phyloP scores from a whole-genome alignment of 2,888 invertebrate species.

The Strigamia crassipes region DNA sequence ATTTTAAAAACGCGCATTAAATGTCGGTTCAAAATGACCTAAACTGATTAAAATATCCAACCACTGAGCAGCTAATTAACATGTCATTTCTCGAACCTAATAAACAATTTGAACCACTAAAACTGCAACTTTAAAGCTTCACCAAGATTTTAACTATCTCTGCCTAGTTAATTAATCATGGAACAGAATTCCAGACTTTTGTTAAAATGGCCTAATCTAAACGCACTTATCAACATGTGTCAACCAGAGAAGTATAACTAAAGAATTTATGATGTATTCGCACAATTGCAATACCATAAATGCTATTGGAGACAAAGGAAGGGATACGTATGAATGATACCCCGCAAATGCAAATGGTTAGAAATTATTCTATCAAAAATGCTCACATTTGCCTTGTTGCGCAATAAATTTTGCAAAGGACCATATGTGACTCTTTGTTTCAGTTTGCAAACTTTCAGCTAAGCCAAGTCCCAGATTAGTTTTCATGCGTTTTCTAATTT shows the following conservation, averaged over 20 bases:
- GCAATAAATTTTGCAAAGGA: not conserved
- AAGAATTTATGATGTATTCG: conserved; percentile 26
- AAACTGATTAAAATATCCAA: not conserved
- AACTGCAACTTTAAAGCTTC: conserved; percentile 6
- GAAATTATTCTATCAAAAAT: not conserved
- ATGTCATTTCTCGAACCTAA: not conserved
- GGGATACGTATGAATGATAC: conserved; percentile 5
- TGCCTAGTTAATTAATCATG: conserved; percentile 12
- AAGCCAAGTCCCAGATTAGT: not conserved
- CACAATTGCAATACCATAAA: not conserved
- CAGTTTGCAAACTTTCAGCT: not conserved
- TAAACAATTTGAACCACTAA: not conserved
- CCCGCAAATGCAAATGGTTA: not conserved
- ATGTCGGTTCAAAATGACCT: not conserved
- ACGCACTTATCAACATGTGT: conserved; percentile 26
- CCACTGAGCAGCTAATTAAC: not conserved
- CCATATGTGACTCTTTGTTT: not conserved
- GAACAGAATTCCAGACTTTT: not conserved
- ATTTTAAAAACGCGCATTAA: conserved; percentile 26
- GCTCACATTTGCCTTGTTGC: conserved; percentile 1
- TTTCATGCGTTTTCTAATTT: not conserved
- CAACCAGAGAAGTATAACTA: not conserved
- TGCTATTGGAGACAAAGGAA: conserved; percentile 14
- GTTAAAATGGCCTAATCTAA: not conserved
- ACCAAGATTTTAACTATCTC: not conserved